Conservation (phyloP, 1,140 invertebrate species). For the Drosophila dunni region DNA sequence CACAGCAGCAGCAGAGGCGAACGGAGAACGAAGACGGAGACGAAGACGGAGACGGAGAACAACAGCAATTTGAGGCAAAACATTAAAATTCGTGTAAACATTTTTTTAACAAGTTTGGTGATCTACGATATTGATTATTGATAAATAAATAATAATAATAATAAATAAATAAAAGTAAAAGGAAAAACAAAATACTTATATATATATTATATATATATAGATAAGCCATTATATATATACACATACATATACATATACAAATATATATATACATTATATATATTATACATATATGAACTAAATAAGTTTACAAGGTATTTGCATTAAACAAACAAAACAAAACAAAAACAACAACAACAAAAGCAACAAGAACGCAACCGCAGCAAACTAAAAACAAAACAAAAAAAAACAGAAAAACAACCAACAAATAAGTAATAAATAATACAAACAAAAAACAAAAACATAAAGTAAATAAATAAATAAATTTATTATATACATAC, state of each 20-base stretch:
- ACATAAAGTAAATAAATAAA: constrained; percentile 54
- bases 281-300: constrained; percentile 74
- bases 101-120: constrained; percentile 84
- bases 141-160: constrained; percentile 62
- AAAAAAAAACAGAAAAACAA: constrained; percentile 35
- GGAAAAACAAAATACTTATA: constrained; percentile 51
- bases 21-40: constrained; percentile 18
- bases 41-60: constrained; percentile 4
- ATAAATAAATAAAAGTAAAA: no score
- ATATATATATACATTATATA: constrained; percentile 46
- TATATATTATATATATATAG: constrained; percentile 75
- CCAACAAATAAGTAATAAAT: constrained; percentile 10
- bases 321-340: constrained; percentile 60
- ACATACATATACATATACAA: constrained; percentile 56
- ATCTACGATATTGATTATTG: constrained; percentile 84
- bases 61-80: constrained; percentile 49
- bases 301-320: constrained; percentile 62
- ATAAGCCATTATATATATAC: constrained; percentile 75
- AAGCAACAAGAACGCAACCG: constrained; percentile 60
- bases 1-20: constrained; percentile 26
- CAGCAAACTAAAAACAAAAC: constrained; percentile 68
- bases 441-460: constrained; percentile 50
- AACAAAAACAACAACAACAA: constrained; percentile 56
- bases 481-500: constrained; percentile 83
- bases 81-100: constrained; percentile 72